phyloP scores from a whole-genome alignment of 2,797 vertebrate genomes.

The Sebastes miniatus region DNA sequence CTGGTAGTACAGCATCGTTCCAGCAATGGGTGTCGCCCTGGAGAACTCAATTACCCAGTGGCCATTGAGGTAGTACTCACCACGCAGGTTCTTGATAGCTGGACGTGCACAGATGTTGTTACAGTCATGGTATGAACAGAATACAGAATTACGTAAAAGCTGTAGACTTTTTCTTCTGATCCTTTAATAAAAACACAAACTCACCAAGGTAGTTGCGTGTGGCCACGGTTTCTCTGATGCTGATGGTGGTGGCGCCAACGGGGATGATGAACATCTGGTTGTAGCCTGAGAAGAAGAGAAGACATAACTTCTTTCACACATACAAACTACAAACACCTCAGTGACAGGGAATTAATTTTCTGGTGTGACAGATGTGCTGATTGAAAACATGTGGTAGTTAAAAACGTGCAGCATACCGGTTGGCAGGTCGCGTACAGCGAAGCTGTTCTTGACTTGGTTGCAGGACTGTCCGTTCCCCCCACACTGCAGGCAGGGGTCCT shows the following conservation, averaged over 20 bases:
- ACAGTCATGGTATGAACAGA: not conserved
- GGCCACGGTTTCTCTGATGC: conserved; percentile 86
- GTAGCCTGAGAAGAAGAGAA: conserved; percentile 84
- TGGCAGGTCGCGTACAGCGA: conserved; percentile 81
- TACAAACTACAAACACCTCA: not conserved
- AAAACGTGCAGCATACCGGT: conserved; percentile 80
- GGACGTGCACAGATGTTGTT: not conserved
- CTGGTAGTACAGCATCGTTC: conserved; percentile 91
- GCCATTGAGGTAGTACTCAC: conserved; percentile 96
- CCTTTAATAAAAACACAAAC: conserved; percentile 2
- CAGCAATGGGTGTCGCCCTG: conserved; percentile 82
- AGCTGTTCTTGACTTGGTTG: conserved; percentile 84
- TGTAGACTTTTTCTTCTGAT: not conserved
- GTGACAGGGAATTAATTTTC: not conserved
- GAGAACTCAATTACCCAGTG: conserved; percentile 93
- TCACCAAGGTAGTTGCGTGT: conserved; percentile 95
- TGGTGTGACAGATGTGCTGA: not conserved
- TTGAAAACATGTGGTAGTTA: not conserved
- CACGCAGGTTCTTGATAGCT: conserved; percentile 92
- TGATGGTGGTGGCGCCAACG: conserved; percentile 91
- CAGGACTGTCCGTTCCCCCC: conserved; percentile 92
- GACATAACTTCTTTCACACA: not conserved
- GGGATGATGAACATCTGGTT: conserved; percentile 96
- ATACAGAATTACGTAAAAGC: not conserved
- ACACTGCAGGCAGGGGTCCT: conserved; percentile 94